These are phyloP conservation scores for Carettochelys insculpta DNA, from an alignment of 2,113 vertebrate species.

Conservation along the genomic window DNA sequence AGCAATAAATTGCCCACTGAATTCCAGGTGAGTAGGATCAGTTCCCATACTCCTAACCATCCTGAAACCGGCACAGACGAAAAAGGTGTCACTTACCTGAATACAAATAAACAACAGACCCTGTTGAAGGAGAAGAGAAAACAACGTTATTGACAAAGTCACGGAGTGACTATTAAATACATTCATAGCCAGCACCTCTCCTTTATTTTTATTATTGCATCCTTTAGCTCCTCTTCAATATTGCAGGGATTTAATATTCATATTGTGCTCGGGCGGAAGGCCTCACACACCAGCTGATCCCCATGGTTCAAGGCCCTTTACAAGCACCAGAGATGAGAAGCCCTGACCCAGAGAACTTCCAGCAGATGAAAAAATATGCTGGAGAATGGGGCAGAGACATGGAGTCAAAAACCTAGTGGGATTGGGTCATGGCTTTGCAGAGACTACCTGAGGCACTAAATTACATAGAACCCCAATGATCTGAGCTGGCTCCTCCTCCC, in stretches of 20 bases:
- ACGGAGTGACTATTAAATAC: neutral
- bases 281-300: neutral
- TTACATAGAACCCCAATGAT: neutral
- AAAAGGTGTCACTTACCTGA: conserved; percentile 72
- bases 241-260: rapidly evolving
- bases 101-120: conserved; percentile 61
- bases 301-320: neutral
- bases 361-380: neutral
- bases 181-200: neutral
- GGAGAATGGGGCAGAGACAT: rapidly evolving
- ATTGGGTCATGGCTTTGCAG: neutral
- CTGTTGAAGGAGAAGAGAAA: conserved; percentile 54
- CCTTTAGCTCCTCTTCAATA: neutral
- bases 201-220: neutral
- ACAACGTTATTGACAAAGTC: neutral
- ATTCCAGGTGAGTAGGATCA: no score
- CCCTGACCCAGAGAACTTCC: neutral
- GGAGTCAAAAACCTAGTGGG: neutral
- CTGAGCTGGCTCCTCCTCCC: neutral
- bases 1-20: no score
- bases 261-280: neutral
- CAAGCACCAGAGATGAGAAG: neutral
- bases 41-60: rapidly evolving
- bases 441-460: neutral
- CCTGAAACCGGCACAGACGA: neutral